These are phyloP conservation scores for Diplolepis rosae DNA, from an alignment of 2,888 invertebrate genomes.

Conservation along the genomic window DNA sequence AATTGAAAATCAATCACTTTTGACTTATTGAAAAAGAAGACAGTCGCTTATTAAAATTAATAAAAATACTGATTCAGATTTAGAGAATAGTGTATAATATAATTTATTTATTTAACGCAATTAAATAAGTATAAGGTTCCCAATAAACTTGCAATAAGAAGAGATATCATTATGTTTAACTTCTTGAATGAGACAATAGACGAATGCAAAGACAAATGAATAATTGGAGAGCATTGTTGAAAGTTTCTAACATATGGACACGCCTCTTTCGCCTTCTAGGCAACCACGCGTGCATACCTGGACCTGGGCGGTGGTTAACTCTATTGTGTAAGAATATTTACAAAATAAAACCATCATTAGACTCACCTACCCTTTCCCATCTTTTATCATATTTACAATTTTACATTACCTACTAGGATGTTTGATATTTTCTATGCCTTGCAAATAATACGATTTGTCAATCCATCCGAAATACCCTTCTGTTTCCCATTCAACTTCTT, in stretches of 20 bases:
- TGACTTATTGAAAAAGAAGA: too few relatives aligned
- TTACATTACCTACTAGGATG: not conserved
- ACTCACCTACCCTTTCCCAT: slow-evolving; percentile 15
- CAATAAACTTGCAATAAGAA: too few relatives aligned
- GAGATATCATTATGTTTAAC: not conserved
- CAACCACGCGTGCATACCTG: slow-evolving; percentile 53
- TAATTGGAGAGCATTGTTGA: slow-evolving; percentile 28
- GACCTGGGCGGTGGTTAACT: slow-evolving; percentile 33
- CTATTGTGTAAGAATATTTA: slow-evolving; percentile 50
- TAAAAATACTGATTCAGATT: too few relatives aligned
- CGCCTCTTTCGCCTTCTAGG: slow-evolving; percentile 49
- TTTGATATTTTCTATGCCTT: too few relatives aligned
- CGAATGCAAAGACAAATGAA: not conserved
- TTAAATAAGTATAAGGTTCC: too few relatives aligned
- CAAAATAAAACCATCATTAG: slow-evolving; percentile 39
- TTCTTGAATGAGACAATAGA: slow-evolving; percentile 10
- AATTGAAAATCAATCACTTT: too few relatives aligned
- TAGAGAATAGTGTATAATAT: too few relatives aligned
- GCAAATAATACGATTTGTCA: too few relatives aligned
- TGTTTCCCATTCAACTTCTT: too few relatives aligned
- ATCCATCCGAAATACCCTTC: too few relatives aligned
- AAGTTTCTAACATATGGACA: slow-evolving; percentile 45
- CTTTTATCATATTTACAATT: slow-evolving; percentile 4
- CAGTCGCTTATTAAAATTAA: too few relatives aligned
- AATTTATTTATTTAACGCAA: too few relatives aligned